phyloP scores from a whole-genome alignment of 2,113 vertebrate species.

The Haemorhous mexicanus region DNA sequence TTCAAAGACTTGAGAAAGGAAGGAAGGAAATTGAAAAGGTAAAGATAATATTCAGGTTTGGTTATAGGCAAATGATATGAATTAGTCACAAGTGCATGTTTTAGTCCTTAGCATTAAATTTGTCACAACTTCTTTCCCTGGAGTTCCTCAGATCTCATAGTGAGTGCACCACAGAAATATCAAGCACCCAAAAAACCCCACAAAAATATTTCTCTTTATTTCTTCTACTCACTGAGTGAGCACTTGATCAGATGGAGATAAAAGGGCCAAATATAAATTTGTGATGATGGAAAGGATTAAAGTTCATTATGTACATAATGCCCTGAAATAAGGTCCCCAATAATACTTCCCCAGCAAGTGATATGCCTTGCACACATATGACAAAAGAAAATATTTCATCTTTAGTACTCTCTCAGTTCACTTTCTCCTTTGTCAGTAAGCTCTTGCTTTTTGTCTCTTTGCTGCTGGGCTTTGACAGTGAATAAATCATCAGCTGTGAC shows the following conservation, averaged over 20 bases:
- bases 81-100: neutral
- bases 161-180: neutral
- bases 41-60: neutral
- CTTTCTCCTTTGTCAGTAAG: neutral
- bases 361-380: neutral
- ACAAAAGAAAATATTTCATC: neutral
- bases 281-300: neutral
- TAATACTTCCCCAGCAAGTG: neutral
- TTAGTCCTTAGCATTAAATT: neutral
- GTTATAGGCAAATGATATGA: neutral
- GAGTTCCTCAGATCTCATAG: neutral
- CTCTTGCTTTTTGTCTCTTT: neutral
- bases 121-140: neutral
- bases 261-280: neutral
- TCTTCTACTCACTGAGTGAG: neutral
- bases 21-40: neutral
- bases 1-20: neutral
- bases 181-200: neutral
- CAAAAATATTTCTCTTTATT: neutral
- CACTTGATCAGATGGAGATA: neutral
- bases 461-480: neutral
- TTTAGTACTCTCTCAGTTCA: neutral
- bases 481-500: neutral
- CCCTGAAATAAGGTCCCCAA: fast-evolving
- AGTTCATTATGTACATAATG: neutral